phyloP scores from a whole-genome alignment of 2,797 vertebrate species.

The Acanthopagrus latus region DNA sequence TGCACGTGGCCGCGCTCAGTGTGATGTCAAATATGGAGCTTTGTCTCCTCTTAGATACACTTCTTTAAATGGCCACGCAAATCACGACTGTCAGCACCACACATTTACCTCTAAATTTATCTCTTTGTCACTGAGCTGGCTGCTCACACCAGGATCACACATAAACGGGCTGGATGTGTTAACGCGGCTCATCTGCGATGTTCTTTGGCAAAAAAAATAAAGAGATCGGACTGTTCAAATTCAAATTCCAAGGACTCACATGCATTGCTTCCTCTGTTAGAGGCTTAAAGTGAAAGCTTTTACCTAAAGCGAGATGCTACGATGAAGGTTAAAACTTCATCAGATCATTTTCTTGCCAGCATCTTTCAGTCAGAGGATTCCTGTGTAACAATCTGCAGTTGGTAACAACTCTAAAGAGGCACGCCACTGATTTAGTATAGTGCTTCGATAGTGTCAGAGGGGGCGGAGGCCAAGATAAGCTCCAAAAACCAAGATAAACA shows the following conservation, averaged over 20 bases:
- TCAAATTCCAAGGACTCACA: neutral
- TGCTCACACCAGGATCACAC: constrained; percentile 17
- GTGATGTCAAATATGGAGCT: neutral
- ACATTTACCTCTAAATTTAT: constrained; percentile 19
- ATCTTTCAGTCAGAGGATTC: neutral
- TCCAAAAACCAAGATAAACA: neutral
- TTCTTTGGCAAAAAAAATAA: neutral
- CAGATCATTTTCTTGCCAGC: neutral
- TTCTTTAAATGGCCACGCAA: constrained; percentile 12
- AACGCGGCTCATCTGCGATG: neutral
- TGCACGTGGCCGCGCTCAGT: neutral
- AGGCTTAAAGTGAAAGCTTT: neutral
- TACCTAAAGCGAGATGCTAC: neutral
- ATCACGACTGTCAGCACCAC: constrained; percentile 4
- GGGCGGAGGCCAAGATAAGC: neutral
- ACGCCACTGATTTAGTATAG: neutral
- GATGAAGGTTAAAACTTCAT: neutral
- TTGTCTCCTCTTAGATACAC: neutral
- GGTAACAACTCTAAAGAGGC: neutral
- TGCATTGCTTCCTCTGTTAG: neutral
- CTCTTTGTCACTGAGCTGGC: constrained; percentile 16
- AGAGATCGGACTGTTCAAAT: neutral
- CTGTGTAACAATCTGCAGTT: neutral
- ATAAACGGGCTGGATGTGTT: constrained; percentile 6
- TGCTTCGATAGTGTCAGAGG: neutral